A percentile compares a stretch with the other conserved stretches of the same genome.
Evolutionary conservation across 2,113 vertebrate species (phyloP).

Genomic region (Pangasianodon hypophthalmus): DNA sequence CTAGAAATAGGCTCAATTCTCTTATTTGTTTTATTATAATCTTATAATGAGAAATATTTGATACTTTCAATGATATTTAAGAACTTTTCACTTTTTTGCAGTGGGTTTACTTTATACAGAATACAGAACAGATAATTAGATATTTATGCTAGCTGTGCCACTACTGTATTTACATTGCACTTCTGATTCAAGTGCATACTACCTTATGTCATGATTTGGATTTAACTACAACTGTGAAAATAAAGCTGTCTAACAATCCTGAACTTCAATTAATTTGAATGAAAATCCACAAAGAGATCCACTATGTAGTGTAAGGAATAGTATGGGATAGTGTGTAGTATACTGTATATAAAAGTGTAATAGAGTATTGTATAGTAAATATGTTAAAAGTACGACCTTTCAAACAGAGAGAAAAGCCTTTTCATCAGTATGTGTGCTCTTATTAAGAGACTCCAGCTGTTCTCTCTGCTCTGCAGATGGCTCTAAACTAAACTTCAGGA

Average conservation of each 20-base stretch:
- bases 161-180: conserved; percentile 4
- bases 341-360: not conserved
- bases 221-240: conserved; percentile 7
- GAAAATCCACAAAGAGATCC: not conserved
- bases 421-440: not conserved
- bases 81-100: not conserved
- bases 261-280: not conserved
- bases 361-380: not conserved
- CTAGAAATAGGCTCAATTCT: not conserved
- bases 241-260: not conserved
- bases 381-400: not conserved
- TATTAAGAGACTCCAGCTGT: not conserved
- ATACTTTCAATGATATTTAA: not conserved
- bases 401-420: not conserved
- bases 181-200: not conserved
- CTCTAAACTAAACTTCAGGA: not conserved
- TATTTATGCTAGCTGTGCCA: not conserved
- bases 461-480: not conserved
- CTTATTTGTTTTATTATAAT: not conserved
- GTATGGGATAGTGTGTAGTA: not conserved
- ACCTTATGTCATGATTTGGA: not conserved
- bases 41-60: not conserved
- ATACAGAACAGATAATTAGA: not conserved
- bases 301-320: not conserved
- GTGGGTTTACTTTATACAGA: not conserved